Evolutionary conservation across 2,888 invertebrate species (phyloP).

Genomic region (Andrena dorsata): DNA sequence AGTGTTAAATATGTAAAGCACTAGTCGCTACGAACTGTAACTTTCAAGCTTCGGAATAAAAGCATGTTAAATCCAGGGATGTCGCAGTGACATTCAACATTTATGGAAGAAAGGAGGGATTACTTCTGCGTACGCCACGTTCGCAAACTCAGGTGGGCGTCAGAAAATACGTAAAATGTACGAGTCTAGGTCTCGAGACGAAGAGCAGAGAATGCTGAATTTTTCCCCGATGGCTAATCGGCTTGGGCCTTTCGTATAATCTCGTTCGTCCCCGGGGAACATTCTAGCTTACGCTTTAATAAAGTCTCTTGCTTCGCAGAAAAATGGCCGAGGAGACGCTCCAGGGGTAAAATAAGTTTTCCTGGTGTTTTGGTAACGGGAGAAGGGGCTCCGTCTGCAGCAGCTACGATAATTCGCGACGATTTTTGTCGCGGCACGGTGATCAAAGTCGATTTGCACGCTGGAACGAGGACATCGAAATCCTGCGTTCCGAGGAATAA

Average conservation of each 20-base stretch:
- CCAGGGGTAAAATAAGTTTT: slow-evolving; percentile 70
- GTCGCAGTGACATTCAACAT: not conserved
- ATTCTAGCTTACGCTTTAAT: slow-evolving; percentile 68
- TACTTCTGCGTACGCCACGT: not conserved
- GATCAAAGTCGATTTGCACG: slow-evolving; percentile 60
- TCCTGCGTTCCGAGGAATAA: slow-evolving; percentile 31
- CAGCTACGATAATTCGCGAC: slow-evolving; percentile 50
- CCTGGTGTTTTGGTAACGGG: slow-evolving; percentile 49
- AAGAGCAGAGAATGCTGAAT: slow-evolving; percentile 21
- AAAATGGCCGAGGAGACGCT: slow-evolving; percentile 40
- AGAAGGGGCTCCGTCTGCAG: slow-evolving; percentile 37
- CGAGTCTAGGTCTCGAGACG: no score
- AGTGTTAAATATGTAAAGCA: no score
- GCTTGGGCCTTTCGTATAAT: slow-evolving; percentile 70
- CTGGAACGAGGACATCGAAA: slow-evolving; percentile 14
- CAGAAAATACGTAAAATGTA: not conserved
- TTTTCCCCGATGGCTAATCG: slow-evolving; percentile 65
- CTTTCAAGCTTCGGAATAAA: not conserved
- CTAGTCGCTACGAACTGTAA: not conserved
- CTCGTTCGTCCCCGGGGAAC: slow-evolving; percentile 58
- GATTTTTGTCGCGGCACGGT: slow-evolving; percentile 54
- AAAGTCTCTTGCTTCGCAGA: slow-evolving; percentile 60
- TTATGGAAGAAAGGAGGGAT: not conserved
- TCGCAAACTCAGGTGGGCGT: not conserved
- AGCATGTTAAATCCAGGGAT: no score